Percentiles rank a stretch among this genome's conserved stretches.
phyloP scores from a whole-genome alignment of 2,888 invertebrate species.

The Hedya salicella region DNA sequence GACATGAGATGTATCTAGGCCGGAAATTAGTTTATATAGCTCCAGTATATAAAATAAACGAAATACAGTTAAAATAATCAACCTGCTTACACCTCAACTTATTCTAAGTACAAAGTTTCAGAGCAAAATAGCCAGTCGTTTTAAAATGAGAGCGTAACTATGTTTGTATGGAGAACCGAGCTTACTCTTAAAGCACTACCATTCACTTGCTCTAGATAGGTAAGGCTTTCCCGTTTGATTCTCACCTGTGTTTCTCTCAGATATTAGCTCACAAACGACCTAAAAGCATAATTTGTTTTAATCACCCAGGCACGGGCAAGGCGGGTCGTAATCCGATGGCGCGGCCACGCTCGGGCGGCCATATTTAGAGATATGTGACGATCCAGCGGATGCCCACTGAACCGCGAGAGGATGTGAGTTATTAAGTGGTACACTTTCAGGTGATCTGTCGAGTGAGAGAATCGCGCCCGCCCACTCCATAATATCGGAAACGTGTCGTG shows the following conservation, averaged over 20 bases:
- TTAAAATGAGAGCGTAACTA: too few species aligned
- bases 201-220: too few species aligned
- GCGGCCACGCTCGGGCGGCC: slow-evolving; percentile 70
- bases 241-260: background rate
- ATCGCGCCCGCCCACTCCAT: slow-evolving; percentile 60
- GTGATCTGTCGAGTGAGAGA: slow-evolving; percentile 84
- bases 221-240: too few species aligned
- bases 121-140: too few species aligned
- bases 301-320: slow-evolving; percentile 43
- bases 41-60: too few species aligned
- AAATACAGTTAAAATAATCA: too few species aligned
- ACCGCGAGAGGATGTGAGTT: slow-evolving; percentile 83
- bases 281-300: slow-evolving; percentile 53
- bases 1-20: too few species aligned
- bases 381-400: slow-evolving; percentile 83
- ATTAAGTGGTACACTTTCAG: slow-evolving; percentile 84
- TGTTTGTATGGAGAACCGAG: too few species aligned
- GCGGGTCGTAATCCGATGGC: slow-evolving; percentile 41
- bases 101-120: too few species aligned
- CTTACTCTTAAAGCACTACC: too few species aligned
- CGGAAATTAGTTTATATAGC: too few species aligned
- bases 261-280: slow-evolving; percentile 43
- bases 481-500: slow-evolving; percentile 32
- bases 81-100: too few species aligned
- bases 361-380: slow-evolving; percentile 84